These are phyloP conservation scores for Psilopogon haemacephalus DNA, from an alignment of 2,113 vertebrate species.

Conservation along the genomic window DNA sequence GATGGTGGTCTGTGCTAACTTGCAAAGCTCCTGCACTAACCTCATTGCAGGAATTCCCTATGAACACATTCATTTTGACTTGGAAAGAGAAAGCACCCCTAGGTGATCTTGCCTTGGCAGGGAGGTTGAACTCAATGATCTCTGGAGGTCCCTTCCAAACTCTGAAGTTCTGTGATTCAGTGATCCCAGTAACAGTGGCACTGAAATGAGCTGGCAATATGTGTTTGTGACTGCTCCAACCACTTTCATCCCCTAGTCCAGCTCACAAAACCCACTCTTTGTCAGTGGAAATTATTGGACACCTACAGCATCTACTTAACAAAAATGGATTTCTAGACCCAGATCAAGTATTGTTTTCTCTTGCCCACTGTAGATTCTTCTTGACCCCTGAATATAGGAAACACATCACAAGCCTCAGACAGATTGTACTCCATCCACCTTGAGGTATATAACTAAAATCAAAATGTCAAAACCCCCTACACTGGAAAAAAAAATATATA, in stretches of 20 bases:
- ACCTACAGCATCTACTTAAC: not conserved
- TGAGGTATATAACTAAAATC: not conserved
- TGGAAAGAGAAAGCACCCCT: not conserved
- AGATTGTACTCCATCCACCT: not conserved
- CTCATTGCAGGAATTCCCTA: accelerated
- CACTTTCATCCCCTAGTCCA: not conserved
- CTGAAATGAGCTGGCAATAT: not conserved
- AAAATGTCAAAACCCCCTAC: not conserved
- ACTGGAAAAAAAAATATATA: not conserved
- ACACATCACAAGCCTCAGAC: not conserved
- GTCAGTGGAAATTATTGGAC: not conserved
- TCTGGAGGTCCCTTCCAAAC: too few species aligned
- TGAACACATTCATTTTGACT: accelerated
- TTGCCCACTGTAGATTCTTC: not conserved
- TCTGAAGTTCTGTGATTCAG: too few species aligned
- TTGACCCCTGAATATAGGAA: not conserved
- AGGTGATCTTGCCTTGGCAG: too few species aligned
- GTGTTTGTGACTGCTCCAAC: not conserved
- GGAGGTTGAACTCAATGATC: too few species aligned
- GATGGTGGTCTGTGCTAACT: not conserved
- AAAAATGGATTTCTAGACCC: not conserved
- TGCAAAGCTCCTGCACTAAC: not conserved
- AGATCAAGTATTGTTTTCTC: not conserved
- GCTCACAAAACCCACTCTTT: not conserved
- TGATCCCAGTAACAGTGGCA: not conserved